A percentile compares a stretch with the other conserved stretches of the same genome.
phyloP scores from a whole-genome alignment of 2,797 vertebrate genomes.

The Rhinichthys osculus region DNA sequence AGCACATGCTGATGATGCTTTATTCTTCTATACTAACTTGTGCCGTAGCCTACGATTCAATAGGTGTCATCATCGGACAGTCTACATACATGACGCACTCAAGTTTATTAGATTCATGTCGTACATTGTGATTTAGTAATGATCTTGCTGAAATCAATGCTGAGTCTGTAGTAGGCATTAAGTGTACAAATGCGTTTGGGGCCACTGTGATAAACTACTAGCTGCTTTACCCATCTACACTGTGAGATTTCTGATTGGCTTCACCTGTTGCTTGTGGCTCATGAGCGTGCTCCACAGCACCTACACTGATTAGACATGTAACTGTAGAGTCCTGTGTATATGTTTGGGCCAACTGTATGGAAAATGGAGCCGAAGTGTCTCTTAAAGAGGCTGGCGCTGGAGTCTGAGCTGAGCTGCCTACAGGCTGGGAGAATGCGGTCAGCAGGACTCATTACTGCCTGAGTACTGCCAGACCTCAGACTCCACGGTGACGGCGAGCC shows the following conservation, averaged over 20 bases:
- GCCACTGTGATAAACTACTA: neutral
- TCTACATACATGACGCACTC: too few species aligned
- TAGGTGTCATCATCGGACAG: neutral
- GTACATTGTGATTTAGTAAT: neutral
- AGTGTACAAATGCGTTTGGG: neutral
- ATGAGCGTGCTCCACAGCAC: neutral
- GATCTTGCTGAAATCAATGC: neutral
- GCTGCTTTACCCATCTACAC: neutral
- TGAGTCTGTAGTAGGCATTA: neutral
- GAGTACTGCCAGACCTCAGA: constrained; percentile 84
- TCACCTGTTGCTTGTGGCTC: constrained; percentile 8
- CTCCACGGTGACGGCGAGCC: constrained; percentile 77
- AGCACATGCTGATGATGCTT: neutral
- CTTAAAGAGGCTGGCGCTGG: constrained; percentile 55
- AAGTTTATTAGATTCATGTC: too few species aligned
- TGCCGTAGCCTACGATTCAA: neutral
- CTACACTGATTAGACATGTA: neutral
- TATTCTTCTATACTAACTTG: neutral
- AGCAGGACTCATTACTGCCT: constrained; percentile 72
- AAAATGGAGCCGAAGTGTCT: constrained; percentile 45
- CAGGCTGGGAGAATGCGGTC: constrained; percentile 64
- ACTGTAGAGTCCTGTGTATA: neutral
- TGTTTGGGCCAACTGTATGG: neutral
- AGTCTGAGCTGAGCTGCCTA: constrained; percentile 51
- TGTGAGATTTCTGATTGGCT: neutral